Percentiles rank a stretch among this genome's conserved stretches.
Conservation (phyloP, 2,797 vertebrate species). For the Sebastolobus altivelis region DNA sequence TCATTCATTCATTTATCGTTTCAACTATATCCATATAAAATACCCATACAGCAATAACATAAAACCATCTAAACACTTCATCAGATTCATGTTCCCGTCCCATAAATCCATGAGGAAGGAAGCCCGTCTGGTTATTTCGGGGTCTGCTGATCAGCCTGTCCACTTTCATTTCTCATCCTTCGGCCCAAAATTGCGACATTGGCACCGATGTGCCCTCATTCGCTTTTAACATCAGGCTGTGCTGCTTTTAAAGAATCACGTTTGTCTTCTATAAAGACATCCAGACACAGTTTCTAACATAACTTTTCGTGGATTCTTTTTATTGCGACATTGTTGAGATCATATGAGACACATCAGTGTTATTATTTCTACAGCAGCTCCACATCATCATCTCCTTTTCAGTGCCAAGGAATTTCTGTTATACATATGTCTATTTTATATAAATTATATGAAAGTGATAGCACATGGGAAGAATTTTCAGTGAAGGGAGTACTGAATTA, state of each 20-base stretch:
- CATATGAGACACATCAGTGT: background rate
- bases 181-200: background rate
- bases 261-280: background rate
- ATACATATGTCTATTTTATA: background rate
- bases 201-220: background rate
- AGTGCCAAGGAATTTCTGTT: background rate
- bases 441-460: background rate
- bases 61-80: background rate
- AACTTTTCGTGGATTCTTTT: background rate
- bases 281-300: background rate
- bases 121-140: background rate
- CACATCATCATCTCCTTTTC: background rate
- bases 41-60: background rate
- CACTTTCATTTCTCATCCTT: constrained; percentile 28
- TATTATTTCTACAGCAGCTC: background rate
- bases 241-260: background rate
- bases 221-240: background rate
- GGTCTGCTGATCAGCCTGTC: background rate
- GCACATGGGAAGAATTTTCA: background rate
- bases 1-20: background rate
- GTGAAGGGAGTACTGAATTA: background rate
- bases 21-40: background rate
- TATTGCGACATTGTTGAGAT: background rate
- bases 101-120: background rate
- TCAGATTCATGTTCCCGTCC: background rate